Conservation (phyloP, 2,888 invertebrate species). For the Xylophagus ater region DNA sequence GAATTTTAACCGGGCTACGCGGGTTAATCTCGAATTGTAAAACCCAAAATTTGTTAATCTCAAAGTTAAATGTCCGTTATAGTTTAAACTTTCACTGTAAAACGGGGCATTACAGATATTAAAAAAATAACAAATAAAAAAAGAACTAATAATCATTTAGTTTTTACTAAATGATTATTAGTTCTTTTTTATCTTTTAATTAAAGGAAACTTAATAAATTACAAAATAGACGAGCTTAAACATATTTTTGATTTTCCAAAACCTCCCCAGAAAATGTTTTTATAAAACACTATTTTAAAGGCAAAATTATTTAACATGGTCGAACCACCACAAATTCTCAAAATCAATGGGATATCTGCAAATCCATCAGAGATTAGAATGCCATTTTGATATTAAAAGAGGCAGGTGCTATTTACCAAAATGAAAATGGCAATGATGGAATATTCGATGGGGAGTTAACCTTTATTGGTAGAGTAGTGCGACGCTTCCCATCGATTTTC, state of each 20-base stretch:
- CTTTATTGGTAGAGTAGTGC: constrained; percentile 74
- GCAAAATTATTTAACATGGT: constrained; percentile 76
- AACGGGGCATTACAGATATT: too few species aligned
- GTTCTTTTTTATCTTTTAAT: too few species aligned
- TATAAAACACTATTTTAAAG: constrained; percentile 68
- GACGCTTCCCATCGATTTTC: constrained; percentile 69
- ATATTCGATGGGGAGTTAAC: constrained; percentile 76
- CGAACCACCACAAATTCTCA: constrained; percentile 65
- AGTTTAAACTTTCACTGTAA: too few species aligned
- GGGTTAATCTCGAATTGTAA: too few species aligned
- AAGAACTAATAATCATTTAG: too few species aligned
- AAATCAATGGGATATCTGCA: constrained; percentile 78
- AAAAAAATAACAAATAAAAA: too few species aligned
- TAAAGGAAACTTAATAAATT: too few species aligned
- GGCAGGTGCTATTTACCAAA: constrained; percentile 67
- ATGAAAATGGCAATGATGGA: constrained; percentile 43
- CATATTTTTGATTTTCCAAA: constrained; percentile 36
- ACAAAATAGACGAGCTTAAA: constrained; percentile 31
- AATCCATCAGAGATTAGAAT: constrained; percentile 67
- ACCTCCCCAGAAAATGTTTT: constrained; percentile 42
- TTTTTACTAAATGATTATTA: too few species aligned
- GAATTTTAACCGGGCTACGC: too few species aligned
- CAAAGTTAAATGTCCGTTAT: too few species aligned
- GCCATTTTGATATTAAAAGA: constrained; percentile 74
- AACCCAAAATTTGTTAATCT: too few species aligned